Evolutionary conservation across 2,113 vertebrate species (phyloP).

Genomic region (pig (Sus scrofa)): T2T-Sscrofa CM000826.6:156470501-156471000

Average conservation of each 20-base stretch:
- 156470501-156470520: not conserved
- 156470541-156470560: not conserved
- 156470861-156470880: not conserved
- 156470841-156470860: not conserved
- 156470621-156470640: not conserved
- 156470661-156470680: not conserved
- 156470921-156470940: not conserved
- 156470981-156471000: not conserved
- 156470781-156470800: accelerated
- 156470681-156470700: not conserved
- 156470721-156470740: not conserved
- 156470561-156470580: not conserved
- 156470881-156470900: not conserved
- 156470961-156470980: accelerated
- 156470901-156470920: not conserved
- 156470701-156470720: not conserved
- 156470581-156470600: accelerated
- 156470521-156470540: not conserved
- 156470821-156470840: not conserved
- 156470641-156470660: not conserved
- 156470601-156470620: not conserved
- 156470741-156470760: too few species aligned
- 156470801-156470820: too few species aligned
- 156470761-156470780: too few species aligned
- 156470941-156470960: not conserved